These are phyloP conservation scores for Vespertilio murinus DNA, from an alignment of 2,797 vertebrate species.

Conservation along the genomic window DNA sequence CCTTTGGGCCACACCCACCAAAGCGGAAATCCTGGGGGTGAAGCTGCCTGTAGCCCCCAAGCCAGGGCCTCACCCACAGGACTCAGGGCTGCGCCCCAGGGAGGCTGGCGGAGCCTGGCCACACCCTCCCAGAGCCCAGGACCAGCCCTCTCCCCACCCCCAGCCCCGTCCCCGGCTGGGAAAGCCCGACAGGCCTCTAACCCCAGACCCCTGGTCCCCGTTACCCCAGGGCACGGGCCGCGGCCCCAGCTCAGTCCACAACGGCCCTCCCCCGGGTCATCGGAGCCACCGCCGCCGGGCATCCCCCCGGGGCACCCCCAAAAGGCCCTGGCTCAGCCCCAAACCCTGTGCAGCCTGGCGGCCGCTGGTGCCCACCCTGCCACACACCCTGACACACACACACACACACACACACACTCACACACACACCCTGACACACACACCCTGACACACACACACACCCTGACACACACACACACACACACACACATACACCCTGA, in stretches of 20 bases:
- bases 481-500: too few relatives aligned
- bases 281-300: background rate
- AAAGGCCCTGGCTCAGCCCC: too few relatives aligned
- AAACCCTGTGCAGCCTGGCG: background rate
- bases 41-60: background rate
- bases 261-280: background rate
- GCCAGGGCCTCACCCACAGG: background rate
- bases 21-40: background rate
- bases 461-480: too few relatives aligned
- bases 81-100: background rate
- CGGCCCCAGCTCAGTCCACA: background rate
- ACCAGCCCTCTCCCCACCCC: too few relatives aligned
- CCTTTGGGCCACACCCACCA: fast-evolving
- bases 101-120: background rate
- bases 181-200: background rate
- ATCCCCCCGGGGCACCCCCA: background rate
- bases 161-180: background rate
- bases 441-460: too few relatives aligned
- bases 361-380: background rate
- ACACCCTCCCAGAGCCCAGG: too few relatives aligned
- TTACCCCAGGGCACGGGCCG: background rate
- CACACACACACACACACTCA: too few relatives aligned
- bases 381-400: too few relatives aligned
- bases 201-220: background rate
- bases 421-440: too few relatives aligned